These are phyloP conservation scores for Vanessa atalanta DNA, from an alignment of 1,140 invertebrate genomes.

Conservation along the genomic window DNA sequence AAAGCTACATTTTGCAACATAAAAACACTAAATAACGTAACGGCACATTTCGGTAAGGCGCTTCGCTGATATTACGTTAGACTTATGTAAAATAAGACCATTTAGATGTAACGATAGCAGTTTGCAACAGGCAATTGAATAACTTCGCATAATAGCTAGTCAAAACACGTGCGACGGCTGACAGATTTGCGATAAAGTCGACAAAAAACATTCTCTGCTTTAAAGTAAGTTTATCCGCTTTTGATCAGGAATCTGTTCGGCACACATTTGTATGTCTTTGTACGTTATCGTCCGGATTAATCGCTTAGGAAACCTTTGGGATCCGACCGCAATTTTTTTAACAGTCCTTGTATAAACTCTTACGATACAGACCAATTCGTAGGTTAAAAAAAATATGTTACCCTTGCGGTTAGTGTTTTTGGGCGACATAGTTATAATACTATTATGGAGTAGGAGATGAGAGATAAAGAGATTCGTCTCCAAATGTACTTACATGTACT, in stretches of 20 bases:
- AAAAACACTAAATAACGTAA: constrained; percentile 23
- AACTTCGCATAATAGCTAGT: constrained; percentile 49
- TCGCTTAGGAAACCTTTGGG: constrained; percentile 66
- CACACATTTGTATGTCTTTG: constrained; percentile 74
- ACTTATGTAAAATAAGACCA: constrained; percentile 36
- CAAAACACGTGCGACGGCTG: constrained; percentile 71
- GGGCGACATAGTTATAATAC: background rate
- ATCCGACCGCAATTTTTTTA: constrained; percentile 63
- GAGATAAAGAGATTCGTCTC: background rate
- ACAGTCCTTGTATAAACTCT: constrained; percentile 56
- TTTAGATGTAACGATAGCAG: constrained; percentile 31
- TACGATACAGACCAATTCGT: constrained; percentile 18
- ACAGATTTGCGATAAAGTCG: constrained; percentile 63
- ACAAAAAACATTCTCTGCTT: constrained; percentile 65
- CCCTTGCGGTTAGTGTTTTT: constrained; percentile 6
- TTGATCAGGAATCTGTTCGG: constrained; percentile 73
- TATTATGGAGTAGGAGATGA: background rate
- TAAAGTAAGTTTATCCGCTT: constrained; percentile 73
- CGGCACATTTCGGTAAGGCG: constrained; percentile 23
- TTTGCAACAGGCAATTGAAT: constrained; percentile 35
- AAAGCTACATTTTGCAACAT: constrained; percentile 14
- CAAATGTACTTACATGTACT: background rate
- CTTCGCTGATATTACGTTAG: constrained; percentile 31
- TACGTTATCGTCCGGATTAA: constrained; percentile 75
- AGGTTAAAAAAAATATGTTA: background rate